phyloP scores from a whole-genome alignment of 2,113 vertebrate genomes.

The Neogale vison region DNA sequence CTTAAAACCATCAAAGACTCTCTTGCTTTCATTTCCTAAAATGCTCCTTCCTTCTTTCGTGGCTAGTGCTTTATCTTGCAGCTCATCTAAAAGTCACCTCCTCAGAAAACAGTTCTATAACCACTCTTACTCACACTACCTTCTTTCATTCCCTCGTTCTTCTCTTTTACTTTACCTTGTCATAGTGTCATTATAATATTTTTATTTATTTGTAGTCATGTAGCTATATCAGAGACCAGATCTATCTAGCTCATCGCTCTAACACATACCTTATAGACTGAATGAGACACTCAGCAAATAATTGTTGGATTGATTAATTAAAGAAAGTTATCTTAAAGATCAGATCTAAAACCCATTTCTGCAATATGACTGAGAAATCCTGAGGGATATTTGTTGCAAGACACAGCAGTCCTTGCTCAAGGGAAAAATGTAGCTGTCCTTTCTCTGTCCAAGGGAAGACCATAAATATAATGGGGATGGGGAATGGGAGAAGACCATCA shows the following conservation, averaged over 20 bases:
- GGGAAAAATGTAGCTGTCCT: neutral
- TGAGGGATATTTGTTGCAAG: neutral
- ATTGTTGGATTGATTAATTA: neutral
- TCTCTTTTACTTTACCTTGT: neutral
- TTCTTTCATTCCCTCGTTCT: neutral
- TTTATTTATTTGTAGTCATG: neutral
- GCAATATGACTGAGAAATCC: neutral
- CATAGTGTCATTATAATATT: neutral
- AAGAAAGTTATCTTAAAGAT: neutral
- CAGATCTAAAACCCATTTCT: neutral
- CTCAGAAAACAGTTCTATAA: neutral
- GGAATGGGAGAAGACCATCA: neutral
- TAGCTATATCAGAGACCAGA: neutral
- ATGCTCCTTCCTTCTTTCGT: neutral
- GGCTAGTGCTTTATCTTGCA: neutral
- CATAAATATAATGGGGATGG: neutral
- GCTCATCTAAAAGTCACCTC: neutral
- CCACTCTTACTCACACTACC: neutral
- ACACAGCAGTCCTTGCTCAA: neutral
- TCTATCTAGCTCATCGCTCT: neutral
- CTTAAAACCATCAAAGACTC: neutral
- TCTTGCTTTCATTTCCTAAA: neutral
- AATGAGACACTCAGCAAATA: neutral
- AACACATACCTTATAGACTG: neutral
- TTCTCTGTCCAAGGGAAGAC: neutral